Percentiles rank a stretch among this genome's conserved stretches.
Evolutionary conservation across 2,888 invertebrate genomes (phyloP).

Genomic region (Ceramica pisi): DNA sequence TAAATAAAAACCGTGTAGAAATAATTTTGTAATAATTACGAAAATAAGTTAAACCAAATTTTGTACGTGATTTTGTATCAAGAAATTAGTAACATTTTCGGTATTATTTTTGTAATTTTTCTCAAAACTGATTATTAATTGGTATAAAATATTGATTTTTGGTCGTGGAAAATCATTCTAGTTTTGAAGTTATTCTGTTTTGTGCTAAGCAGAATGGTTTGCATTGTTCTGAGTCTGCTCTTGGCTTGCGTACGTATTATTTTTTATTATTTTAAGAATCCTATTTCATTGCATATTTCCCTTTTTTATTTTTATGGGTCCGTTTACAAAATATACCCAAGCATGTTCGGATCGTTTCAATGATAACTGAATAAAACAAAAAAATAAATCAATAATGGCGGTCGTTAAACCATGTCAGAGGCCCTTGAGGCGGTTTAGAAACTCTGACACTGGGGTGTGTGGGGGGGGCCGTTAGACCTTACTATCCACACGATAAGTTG

Average conservation of each 20-base stretch:
- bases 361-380: too few relatives aligned
- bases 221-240: not conserved
- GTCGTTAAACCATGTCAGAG: too few relatives aligned
- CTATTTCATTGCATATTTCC: too few relatives aligned
- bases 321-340: too few relatives aligned
- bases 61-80: constrained; percentile 50
- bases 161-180: constrained; percentile 13
- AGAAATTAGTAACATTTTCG: constrained; percentile 25
- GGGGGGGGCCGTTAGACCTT: too few relatives aligned
- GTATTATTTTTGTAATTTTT: constrained; percentile 46
- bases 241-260: constrained; percentile 47
- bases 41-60: constrained; percentile 26
- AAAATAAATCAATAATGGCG: not conserved
- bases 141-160: constrained; percentile 54
- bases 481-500: too few relatives aligned
- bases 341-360: not conserved
- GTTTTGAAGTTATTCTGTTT: not conserved
- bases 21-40: constrained; percentile 23
- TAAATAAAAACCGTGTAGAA: not conserved
- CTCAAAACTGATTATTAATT: constrained; percentile 56
- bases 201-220: constrained; percentile 43
- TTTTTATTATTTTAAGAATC: not conserved
- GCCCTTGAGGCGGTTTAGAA: too few relatives aligned
- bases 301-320: too few relatives aligned
- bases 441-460: too few relatives aligned